These are phyloP conservation scores for Drosophila algonquin DNA, from an alignment of 2,888 invertebrate genomes.

Conservation along the genomic window DNA sequence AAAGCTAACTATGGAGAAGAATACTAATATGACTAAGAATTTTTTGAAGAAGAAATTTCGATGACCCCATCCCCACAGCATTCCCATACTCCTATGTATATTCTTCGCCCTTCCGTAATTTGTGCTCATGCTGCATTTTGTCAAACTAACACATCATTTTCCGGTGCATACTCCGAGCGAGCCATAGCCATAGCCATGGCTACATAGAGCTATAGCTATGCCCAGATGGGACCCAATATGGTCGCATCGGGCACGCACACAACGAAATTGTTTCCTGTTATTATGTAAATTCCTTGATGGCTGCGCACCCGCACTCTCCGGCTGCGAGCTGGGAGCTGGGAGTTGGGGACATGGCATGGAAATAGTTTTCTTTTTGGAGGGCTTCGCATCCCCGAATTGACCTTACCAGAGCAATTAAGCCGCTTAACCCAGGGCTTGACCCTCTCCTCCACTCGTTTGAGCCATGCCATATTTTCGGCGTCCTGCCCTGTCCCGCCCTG, in stretches of 20 bases:
- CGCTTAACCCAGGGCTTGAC: slow-evolving; percentile 58
- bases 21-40: background rate
- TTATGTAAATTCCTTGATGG: slow-evolving; percentile 66
- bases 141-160: slow-evolving; percentile 74
- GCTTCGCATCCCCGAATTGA: slow-evolving; percentile 52
- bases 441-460: slow-evolving; percentile 1
- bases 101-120: slow-evolving; percentile 10
- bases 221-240: slow-evolving; percentile 28
- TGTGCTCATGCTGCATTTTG: slow-evolving; percentile 57
- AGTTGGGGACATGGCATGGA: slow-evolving; percentile 23
- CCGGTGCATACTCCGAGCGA: slow-evolving; percentile 50
- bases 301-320: slow-evolving; percentile 20
- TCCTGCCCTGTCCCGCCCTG: background rate
- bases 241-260: slow-evolving; percentile 60
- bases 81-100: background rate
- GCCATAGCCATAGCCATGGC: background rate
- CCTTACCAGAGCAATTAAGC: slow-evolving; percentile 75
- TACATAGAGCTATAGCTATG: background rate
- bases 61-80: too few species aligned
- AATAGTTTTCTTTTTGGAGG: slow-evolving; percentile 45
- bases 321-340: slow-evolving; percentile 12
- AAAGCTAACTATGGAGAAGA: too few species aligned
- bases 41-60: background rate
- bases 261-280: slow-evolving; percentile 74
- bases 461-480: slow-evolving; percentile 37